Conservation (phyloP, 2,888 invertebrate species). For the Eupithecia dodoneata region DNA sequence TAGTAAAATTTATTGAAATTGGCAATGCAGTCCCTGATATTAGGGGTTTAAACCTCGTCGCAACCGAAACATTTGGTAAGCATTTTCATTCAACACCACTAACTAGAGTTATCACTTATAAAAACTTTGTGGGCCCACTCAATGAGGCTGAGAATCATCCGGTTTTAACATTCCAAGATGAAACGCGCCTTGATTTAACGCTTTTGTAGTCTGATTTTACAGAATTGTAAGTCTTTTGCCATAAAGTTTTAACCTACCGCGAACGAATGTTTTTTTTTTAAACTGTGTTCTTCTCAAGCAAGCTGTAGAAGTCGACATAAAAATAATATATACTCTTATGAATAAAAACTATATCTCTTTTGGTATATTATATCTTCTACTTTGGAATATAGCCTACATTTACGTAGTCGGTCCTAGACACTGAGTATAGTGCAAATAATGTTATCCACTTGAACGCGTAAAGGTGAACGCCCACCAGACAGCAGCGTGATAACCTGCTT, state of each 20-base stretch:
- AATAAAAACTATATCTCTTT: constrained; percentile 23
- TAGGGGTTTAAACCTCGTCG: not conserved
- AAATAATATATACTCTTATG: constrained; percentile 24
- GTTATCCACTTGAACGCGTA: constrained; percentile 30
- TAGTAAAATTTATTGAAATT: not conserved
- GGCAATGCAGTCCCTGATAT: not conserved
- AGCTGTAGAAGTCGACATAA: not conserved
- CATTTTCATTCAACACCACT: not conserved
- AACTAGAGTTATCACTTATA: not conserved
- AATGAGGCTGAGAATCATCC: constrained; percentile 4
- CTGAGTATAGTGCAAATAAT: constrained; percentile 41
- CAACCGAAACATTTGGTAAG: not conserved
- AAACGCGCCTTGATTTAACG: not conserved
- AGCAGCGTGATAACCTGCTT: constrained; percentile 7
- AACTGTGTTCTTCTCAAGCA: not conserved
- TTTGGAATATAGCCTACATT: constrained; percentile 25
- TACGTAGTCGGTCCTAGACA: constrained; percentile 27
- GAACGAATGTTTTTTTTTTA: not conserved
- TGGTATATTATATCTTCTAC: constrained; percentile 12
- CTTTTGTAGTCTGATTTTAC: not conserved
- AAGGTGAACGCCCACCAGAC: constrained; percentile 23
- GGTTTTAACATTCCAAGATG: not conserved
- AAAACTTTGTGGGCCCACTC: not conserved
- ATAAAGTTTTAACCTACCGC: not conserved
- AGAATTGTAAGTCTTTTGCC: not conserved